Evolutionary conservation across 1,140 invertebrate species (phyloP).

Genomic region (Ceratina calcarata): DNA sequence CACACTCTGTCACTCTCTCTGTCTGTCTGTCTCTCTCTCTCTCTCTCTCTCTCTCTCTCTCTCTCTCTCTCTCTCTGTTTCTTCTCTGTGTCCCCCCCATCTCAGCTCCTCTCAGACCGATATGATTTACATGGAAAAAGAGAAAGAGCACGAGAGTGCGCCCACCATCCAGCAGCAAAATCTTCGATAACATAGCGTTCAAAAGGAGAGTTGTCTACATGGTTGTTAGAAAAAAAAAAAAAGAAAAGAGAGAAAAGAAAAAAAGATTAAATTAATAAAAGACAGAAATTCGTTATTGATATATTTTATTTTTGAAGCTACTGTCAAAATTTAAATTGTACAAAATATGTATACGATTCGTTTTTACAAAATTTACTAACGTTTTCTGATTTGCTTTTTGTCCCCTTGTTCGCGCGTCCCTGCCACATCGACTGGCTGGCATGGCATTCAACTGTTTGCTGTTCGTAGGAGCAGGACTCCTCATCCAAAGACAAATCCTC

Average conservation of each 20-base stretch:
- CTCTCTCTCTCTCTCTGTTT: slow-evolving; percentile 25
- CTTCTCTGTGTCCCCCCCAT: slow-evolving; percentile 48
- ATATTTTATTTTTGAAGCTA: slow-evolving; percentile 53
- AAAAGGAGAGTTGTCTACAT: slow-evolving; percentile 41
- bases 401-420: slow-evolving; percentile 80
- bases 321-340: slow-evolving; percentile 51
- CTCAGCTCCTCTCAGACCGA: slow-evolving; percentile 56
- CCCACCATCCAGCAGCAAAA: slow-evolving; percentile 49
- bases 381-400: slow-evolving; percentile 79
- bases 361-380: slow-evolving; percentile 74
- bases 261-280: slow-evolving; percentile 34
- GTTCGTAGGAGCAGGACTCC: slow-evolving; percentile 83
- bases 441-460: slow-evolving; percentile 83
- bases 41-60: slow-evolving; percentile 39
- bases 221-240: slow-evolving; percentile 12
- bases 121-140: slow-evolving; percentile 58
- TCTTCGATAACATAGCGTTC: slow-evolving; percentile 40
- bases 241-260: background rate
- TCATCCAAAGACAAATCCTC: slow-evolving; percentile 79
- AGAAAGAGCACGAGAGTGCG: slow-evolving; percentile 65
- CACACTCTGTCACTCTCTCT: slow-evolving; percentile 57
- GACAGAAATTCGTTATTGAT: slow-evolving; percentile 33
- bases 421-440: slow-evolving; percentile 81
- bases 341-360: slow-evolving; percentile 43
- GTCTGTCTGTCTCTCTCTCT: slow-evolving; percentile 22